Evolutionary conservation across 2,888 invertebrate genomes (phyloP).

Genomic region (Nemurella pictetii): DNA sequence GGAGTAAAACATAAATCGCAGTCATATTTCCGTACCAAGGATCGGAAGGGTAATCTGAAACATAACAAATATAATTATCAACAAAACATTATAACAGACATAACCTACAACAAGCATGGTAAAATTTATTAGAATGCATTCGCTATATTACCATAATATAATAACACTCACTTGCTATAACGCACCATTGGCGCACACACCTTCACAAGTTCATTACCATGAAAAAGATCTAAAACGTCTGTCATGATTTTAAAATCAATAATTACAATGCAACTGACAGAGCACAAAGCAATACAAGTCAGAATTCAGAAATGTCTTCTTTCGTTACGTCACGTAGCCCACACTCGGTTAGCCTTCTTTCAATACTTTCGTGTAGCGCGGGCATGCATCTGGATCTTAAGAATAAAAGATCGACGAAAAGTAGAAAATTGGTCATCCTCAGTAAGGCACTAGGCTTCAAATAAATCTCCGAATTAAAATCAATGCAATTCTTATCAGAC

Average conservation of each 20-base stretch:
- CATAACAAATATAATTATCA: constrained; percentile 30
- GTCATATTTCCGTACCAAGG: constrained; percentile 74
- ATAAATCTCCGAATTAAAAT: no score
- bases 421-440: no score
- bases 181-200: constrained; percentile 96
- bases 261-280: not conserved
- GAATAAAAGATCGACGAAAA: no score
- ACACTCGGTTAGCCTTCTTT: no score
- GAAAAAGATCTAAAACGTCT: constrained; percentile 67
- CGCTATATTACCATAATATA: not conserved
- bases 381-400: no score
- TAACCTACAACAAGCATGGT: not conserved
- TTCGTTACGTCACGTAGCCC: no score
- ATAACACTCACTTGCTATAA: constrained; percentile 72
- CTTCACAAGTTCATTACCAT: constrained; percentile 65
- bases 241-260: no score
- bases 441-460: no score
- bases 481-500: no score
- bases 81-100: not conserved
- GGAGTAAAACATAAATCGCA: constrained; percentile 93
- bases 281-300: no score
- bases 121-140: not conserved
- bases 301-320: no score
- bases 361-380: no score
- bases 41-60: constrained; percentile 72